Conservation (phyloP, 2,888 invertebrate species). For the Eupeodes latifasciatus region DNA sequence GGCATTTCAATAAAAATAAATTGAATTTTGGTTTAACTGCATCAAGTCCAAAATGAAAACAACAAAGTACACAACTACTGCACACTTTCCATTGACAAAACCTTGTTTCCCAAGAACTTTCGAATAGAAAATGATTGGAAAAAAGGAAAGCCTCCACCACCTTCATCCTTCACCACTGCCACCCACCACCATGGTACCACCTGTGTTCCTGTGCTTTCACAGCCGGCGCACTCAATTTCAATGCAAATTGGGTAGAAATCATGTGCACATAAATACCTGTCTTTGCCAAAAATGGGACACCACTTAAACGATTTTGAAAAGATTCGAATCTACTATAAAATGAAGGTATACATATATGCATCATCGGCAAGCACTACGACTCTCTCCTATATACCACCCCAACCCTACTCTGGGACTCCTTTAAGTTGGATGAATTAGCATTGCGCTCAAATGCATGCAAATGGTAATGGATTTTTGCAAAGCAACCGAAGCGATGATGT, state of each 20-base stretch:
- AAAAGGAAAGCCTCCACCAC: constrained; percentile 2
- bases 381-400: not conserved
- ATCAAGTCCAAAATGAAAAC: not conserved
- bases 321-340: constrained; percentile 57
- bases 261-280: constrained; percentile 56
- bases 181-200: not conserved
- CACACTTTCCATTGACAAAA: not conserved
- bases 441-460: constrained; percentile 59
- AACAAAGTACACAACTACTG: not conserved
- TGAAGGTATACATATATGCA: constrained; percentile 49
- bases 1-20: not conserved
- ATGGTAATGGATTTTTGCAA: constrained; percentile 51
- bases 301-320: constrained; percentile 66
- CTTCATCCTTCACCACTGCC: not conserved
- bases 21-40: not conserved
- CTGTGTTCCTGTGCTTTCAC: constrained; percentile 10
- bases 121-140: constrained; percentile 37
- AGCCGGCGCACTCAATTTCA: constrained; percentile 56
- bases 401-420: not conserved
- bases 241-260: constrained; percentile 64
- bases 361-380: not conserved
- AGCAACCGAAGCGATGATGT: constrained; percentile 36
- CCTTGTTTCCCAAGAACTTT: constrained; percentile 10
- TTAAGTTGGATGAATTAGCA: constrained; percentile 21
- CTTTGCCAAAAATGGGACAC: constrained; percentile 67